These are phyloP conservation scores for Heliconius himera DNA, from an alignment of 1,140 invertebrate genomes.

Conservation along the genomic window DNA sequence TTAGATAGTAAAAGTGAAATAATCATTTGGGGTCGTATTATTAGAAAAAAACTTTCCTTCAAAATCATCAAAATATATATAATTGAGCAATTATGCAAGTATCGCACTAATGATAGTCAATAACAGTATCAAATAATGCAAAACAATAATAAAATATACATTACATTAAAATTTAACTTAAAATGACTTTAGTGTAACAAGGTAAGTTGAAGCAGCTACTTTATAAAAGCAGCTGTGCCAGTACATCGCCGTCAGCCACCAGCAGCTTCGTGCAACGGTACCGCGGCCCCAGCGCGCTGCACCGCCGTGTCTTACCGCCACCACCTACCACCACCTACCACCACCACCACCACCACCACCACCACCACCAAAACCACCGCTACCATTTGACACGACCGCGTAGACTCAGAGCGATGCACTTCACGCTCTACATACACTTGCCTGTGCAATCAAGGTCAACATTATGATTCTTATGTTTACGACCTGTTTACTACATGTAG, in stretches of 20 bases:
- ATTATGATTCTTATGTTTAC: constrained; percentile 1
- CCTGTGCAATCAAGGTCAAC: constrained; percentile 18
- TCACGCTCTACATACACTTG: constrained; percentile 24
- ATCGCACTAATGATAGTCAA: no score
- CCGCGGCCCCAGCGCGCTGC: neutral
- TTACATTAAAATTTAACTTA: no score
- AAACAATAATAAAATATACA: no score
- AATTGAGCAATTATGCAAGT: no score
- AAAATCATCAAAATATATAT: no score
- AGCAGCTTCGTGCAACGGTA: constrained; percentile 11
- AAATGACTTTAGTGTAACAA: neutral
- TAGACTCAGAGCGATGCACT: constrained; percentile 15
- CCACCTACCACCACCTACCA: no score
- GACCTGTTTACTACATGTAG: neutral
- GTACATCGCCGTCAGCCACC: neutral
- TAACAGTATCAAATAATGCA: no score
- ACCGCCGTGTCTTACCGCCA: neutral
- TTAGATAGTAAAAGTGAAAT: no score
- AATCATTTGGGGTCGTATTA: no score
- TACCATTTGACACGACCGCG: neutral
- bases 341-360: no score
- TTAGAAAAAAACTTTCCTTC: no score
- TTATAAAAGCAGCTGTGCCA: neutral
- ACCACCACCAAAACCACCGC: no score
- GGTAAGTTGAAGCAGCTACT: constrained; percentile 4